A percentile compares a stretch with the other conserved stretches of the same genome.
These are phyloP conservation scores for Lepidotrigona ventralis DNA, from an alignment of 1,140 invertebrate genomes.

Conservation along the genomic window DNA sequence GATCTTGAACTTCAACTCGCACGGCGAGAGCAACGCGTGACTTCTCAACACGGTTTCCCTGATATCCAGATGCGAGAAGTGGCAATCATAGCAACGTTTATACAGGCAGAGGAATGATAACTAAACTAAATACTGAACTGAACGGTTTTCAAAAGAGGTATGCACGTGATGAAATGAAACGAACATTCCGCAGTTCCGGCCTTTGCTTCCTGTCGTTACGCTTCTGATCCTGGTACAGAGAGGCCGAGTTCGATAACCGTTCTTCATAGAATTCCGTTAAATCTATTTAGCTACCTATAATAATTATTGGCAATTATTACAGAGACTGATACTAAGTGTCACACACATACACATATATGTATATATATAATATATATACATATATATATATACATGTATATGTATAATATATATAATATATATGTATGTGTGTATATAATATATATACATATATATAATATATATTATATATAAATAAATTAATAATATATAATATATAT, in stretches of 20 bases:
- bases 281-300: neutral
- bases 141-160: slow-evolving; percentile 65
- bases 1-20: neutral
- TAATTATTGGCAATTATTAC: slow-evolving; percentile 5
- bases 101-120: slow-evolving; percentile 14
- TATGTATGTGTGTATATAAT: no score
- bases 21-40: neutral
- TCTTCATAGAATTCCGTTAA: slow-evolving; percentile 47
- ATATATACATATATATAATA: no score
- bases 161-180: slow-evolving; percentile 61
- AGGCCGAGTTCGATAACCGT: slow-evolving; percentile 67
- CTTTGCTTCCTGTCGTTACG: slow-evolving; percentile 73
- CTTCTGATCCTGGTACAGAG: slow-evolving; percentile 52
- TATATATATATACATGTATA: no score
- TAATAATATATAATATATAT: no score
- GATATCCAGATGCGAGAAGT: neutral
- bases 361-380: no score
- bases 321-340: neutral
- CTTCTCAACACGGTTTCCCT: neutral
- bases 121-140: slow-evolving; percentile 65
- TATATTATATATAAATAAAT: no score
- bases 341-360: no score
- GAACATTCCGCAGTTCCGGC: slow-evolving; percentile 70
- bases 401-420: no score
- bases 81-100: neutral